phyloP scores from a whole-genome alignment of 1,140 invertebrate genomes.

The Pseudomyrmex sp. region DNA sequence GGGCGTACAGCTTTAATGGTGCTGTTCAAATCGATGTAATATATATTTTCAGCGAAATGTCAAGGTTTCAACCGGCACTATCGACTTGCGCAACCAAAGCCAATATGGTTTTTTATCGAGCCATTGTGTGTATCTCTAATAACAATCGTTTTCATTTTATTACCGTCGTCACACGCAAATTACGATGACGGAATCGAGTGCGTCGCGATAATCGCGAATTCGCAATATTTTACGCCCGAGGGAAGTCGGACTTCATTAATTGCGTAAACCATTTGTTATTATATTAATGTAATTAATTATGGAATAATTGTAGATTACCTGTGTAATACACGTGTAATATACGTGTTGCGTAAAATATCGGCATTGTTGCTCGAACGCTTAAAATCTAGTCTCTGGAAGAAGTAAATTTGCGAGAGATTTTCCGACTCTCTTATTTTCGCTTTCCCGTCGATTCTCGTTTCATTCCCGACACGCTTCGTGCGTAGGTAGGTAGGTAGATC shows the following conservation, averaged over 20 bases:
- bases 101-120: neutral
- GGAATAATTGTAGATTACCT: neutral
- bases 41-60: constrained; percentile 47
- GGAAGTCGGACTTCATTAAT: constrained; percentile 13
- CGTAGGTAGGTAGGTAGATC: too few species aligned
- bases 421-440: neutral
- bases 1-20: constrained; percentile 38
- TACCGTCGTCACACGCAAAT: neutral
- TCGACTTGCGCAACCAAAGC: constrained; percentile 33
- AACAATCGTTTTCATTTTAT: constrained; percentile 32
- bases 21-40: constrained; percentile 20
- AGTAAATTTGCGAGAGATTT: neutral
- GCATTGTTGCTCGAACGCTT: neutral
- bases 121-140: neutral
- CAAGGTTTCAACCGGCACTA: constrained; percentile 23
- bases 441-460: neutral
- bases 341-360: neutral
- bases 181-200: neutral
- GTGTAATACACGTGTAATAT: neutral
- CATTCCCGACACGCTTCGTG: too few species aligned
- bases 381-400: neutral
- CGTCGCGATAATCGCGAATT: constrained; percentile 17
- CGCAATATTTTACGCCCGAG: neutral
- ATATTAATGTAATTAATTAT: constrained; percentile 9
- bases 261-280: neutral